Evolutionary conservation across 2,113 vertebrate species (phyloP), one percentile per base, ranked within the genome.

Genomic region (Phrynocephalus versicolor): DNA sequence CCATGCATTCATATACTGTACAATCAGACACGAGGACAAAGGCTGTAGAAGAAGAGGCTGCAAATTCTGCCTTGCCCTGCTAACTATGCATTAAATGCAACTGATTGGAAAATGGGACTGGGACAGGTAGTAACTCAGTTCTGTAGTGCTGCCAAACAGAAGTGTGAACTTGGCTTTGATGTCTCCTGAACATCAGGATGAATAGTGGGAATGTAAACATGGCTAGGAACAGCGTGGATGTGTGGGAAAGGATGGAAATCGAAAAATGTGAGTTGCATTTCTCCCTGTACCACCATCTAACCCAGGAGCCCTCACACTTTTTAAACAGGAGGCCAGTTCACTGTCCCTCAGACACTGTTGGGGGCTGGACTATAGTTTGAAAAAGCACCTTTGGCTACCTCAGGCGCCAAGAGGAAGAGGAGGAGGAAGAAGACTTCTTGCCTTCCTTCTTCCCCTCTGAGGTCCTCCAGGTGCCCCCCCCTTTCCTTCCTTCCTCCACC

Each of bases 1-100:
- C 3, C 8, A 10, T 1, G 23, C 0, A 0, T 15, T 27, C 27
- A 60, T 13, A 62, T 13, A 1, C 33, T 39, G 21, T 19, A 30
- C 1, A 0, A n/a, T 41, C 75, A 0, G 19, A 57, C 0, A 75
- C 58, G 67, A 55, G 33, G 41, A 14, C 15, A 58, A 35, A 79
- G n/a, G 51, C 3, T 33, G 8, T n/a, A 10, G 39, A 15, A 65
- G 82, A 41, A 83, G 41, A 65, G 14, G 27, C 67, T 76, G 60
- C 35, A 64, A 39, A 25, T 74, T 60, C 33, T 33, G 33, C 9
- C 21, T 60, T 45, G 12, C 30, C 71, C 39, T 45, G 21, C 8
- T 73, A 5, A 33, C 55, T 73, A n/a, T 15, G 5, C 27, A n/a
- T 41, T 64, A 60, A 71, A 71, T 41, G 71, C 37, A 60, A 19